Percentiles rank a stretch among this genome's conserved stretches.
These are phyloP conservation scores for Tenthredo notha DNA, from an alignment of 2,888 invertebrate species.

Conservation along the genomic window DNA sequence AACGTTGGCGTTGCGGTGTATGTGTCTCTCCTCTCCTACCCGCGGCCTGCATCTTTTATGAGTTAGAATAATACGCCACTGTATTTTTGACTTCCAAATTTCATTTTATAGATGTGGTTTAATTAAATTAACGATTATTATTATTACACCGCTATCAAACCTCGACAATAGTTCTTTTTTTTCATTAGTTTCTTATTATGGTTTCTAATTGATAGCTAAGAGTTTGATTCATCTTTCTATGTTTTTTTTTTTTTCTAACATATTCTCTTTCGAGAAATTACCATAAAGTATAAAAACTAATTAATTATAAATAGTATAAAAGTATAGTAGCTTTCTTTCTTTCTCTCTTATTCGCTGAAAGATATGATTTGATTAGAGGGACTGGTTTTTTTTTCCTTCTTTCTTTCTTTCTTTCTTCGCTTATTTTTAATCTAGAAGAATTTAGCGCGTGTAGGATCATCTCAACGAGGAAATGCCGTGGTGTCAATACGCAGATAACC, in stretches of 20 bases:
- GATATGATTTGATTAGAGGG: background rate
- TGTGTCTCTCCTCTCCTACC: background rate
- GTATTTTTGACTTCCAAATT: background rate
- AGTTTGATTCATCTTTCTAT: background rate
- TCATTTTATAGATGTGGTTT: background rate
- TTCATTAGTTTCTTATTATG: background rate
- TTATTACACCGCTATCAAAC: background rate
- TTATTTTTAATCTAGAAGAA: background rate
- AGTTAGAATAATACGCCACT: background rate
- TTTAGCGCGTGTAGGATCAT: slow-evolving; percentile 6
- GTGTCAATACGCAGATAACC: background rate
- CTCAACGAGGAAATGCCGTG: background rate
- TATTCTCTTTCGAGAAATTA: background rate
- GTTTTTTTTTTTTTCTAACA: background rate
- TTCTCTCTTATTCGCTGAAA: no score
- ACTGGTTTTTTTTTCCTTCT: background rate
- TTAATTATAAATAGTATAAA: background rate
- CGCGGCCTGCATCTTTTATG: slow-evolving; percentile 39
- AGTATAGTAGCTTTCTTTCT: no score
- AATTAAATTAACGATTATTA: background rate
- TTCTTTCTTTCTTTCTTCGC: background rate
- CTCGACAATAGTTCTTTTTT: background rate
- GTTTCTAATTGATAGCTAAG: background rate
- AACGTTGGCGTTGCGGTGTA: background rate
- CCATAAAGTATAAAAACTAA: background rate